These are phyloP conservation scores for Anomalospiza imberbis DNA, from an alignment of 2,797 vertebrate species.

Conservation along the genomic window DNA sequence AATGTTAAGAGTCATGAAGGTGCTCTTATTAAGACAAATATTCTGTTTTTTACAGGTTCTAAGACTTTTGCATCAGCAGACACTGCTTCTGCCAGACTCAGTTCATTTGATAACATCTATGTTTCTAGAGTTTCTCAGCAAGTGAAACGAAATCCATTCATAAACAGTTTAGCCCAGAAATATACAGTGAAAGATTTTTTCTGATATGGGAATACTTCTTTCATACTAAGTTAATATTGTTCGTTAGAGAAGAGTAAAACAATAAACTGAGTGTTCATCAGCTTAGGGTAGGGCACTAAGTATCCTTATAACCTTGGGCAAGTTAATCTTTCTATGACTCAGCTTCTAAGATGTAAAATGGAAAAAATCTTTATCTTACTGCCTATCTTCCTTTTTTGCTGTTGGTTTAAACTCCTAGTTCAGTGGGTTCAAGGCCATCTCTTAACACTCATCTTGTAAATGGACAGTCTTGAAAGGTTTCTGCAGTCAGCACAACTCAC, in stretches of 20 bases:
- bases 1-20: not conserved
- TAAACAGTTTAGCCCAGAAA: not conserved
- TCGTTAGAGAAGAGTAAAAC: not conserved
- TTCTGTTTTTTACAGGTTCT: not conserved
- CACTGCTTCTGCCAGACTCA: not conserved
- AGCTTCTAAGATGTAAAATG: conserved; percentile 19
- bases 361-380: not conserved
- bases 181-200: not conserved
- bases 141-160: not conserved
- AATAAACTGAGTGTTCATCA: not conserved
- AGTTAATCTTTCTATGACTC: conserved; percentile 13
- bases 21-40: not conserved
- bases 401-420: not conserved
- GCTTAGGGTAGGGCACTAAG: not conserved
- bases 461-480: not conserved
- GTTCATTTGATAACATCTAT: not conserved
- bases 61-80: not conserved
- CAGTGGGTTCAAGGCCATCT: not conserved
- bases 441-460: not conserved
- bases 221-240: not conserved
- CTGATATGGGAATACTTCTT: not conserved
- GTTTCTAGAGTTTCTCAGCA: not conserved
- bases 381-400: not conserved
- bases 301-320: not conserved
- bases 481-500: not conserved